These are phyloP conservation scores for Lethenteron reissneri DNA, from an alignment of 2,113 vertebrate genomes.

Conservation along the genomic window DNA sequence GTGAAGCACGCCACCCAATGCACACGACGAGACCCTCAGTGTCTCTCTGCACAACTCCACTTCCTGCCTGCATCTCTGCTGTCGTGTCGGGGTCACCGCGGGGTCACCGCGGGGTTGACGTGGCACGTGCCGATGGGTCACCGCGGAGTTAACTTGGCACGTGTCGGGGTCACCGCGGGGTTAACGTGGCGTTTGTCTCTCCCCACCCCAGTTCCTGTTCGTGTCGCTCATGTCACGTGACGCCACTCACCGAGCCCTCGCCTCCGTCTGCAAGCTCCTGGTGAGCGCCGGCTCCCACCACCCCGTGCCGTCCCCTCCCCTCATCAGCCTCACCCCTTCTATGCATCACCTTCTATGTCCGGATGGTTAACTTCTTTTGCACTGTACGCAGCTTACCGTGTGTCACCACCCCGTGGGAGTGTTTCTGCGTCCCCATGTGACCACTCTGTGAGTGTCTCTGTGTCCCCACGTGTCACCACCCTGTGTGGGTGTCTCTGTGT, in stretches of 20 bases:
- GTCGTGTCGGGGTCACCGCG: background rate
- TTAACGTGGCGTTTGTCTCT: constrained; percentile 3
- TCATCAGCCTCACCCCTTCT: background rate
- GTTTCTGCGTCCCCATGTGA: background rate
- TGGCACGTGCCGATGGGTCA: background rate
- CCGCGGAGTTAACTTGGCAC: background rate
- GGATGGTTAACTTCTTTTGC: background rate
- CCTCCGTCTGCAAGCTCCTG: constrained; percentile 67
- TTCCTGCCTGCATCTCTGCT: background rate
- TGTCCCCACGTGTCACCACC: too few species aligned
- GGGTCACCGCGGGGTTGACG: background rate
- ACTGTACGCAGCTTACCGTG: background rate
- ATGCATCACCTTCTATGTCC: background rate
- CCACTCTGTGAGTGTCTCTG: background rate
- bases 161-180: background rate
- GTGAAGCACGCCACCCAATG: constrained; percentile 18
- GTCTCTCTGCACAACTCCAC: background rate
- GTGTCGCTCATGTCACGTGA: constrained; percentile 78
- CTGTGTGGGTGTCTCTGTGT: too few species aligned
- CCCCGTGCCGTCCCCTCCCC: background rate
- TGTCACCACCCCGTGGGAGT: background rate
- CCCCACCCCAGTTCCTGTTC: constrained; percentile 46
- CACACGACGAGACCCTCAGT: background rate
- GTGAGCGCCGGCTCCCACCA: background rate
- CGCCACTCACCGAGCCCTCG: constrained; percentile 60